Conservation (phyloP, 2,797 vertebrate genomes). For the Xenentodon cancila region DNA sequence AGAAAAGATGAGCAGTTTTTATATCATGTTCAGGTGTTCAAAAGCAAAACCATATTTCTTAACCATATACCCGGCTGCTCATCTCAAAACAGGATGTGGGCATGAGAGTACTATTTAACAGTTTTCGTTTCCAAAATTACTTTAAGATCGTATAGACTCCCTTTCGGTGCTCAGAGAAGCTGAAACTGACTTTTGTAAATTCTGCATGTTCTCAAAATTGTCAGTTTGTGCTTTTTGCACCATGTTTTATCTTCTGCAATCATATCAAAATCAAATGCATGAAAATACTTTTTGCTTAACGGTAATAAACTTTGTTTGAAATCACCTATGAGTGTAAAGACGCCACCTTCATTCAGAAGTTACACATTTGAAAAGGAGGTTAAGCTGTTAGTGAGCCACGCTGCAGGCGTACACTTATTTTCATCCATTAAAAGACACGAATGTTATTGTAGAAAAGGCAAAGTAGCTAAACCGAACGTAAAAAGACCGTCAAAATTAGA, state of each 20-base stretch:
- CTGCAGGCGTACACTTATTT: no score
- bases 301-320: no score
- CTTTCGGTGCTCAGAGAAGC: conserved; percentile 24
- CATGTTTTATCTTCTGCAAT: conserved; percentile 16
- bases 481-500: not conserved
- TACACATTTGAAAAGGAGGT: no score
- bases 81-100: conserved; percentile 85
- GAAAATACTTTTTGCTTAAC: no score
- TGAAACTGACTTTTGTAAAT: conserved; percentile 31
- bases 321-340: no score
- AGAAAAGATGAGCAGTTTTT: not conserved
- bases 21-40: conserved; percentile 27
- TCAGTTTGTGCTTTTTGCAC: not conserved
- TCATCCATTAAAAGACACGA: no score
- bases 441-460: not conserved
- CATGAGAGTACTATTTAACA: conserved; percentile 44
- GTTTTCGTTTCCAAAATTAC: conserved; percentile 55
- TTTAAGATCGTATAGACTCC: conserved; percentile 14
- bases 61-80: conserved; percentile 37
- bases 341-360: no score
- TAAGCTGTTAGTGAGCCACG: no score
- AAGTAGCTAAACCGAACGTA: not conserved
- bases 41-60: conserved; percentile 51
- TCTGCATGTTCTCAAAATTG: conserved; percentile 13
- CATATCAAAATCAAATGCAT: conserved; percentile 16